Evolutionary conservation across 2,888 invertebrate species (phyloP).

Genomic region (Cephus pygmeus): DNA sequence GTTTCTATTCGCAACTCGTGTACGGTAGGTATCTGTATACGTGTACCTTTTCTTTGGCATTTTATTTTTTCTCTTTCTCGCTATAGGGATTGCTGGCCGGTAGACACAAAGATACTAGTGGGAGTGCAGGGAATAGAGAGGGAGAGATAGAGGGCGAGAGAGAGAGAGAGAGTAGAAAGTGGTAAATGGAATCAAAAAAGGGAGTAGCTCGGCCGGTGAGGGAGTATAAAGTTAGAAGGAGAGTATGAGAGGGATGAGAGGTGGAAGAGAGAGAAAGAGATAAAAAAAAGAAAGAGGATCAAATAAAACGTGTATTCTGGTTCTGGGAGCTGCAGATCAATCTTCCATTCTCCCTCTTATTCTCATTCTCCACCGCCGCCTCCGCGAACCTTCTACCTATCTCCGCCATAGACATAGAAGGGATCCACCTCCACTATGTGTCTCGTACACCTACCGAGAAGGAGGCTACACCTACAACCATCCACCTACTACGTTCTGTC

Average conservation of each 20-base stretch:
- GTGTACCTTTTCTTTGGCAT: neutral
- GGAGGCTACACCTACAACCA: no score
- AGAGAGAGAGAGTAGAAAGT: no score
- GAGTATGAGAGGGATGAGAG: no score
- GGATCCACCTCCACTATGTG: no score
- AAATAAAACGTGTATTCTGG: conserved; percentile 36
- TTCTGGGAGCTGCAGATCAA: conserved; percentile 40
- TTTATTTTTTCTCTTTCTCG: neutral
- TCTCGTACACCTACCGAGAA: no score
- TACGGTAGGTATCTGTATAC: neutral
- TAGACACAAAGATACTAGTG: neutral
- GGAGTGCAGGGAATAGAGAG: neutral
- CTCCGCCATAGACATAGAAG: conserved; percentile 9
- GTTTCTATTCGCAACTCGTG: neutral
- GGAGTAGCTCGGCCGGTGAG: no score
- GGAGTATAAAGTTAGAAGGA: no score
- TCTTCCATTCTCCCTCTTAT: conserved; percentile 41
- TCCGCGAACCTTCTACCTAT: conserved; percentile 36
- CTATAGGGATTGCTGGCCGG: neutral
- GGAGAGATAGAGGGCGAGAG: neutral
- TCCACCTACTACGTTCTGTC: no score
- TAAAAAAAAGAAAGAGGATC: conserved; percentile 26
- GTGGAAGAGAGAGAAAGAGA: no score
- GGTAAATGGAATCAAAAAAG: no score
- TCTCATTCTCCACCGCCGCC: conserved; percentile 35